phyloP scores from a whole-genome alignment of 2,888 invertebrate species.

The Dryomyza anilis region DNA sequence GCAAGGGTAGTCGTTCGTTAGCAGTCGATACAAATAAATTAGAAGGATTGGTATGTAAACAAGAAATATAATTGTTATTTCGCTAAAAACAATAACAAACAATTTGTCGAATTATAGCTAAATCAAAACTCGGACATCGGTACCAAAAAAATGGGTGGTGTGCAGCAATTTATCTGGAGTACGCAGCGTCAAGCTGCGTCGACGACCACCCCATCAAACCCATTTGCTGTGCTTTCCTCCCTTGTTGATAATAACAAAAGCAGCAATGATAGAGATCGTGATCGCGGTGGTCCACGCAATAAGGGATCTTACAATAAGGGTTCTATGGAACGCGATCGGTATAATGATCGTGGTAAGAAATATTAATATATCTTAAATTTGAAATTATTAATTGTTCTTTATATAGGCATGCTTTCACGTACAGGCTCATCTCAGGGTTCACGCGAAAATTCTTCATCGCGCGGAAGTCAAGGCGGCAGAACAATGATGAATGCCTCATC shows the following conservation, averaged over 20 bases:
- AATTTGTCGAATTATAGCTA: conserved; percentile 4
- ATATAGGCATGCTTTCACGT: conserved; percentile 62
- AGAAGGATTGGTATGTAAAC: conserved; percentile 52
- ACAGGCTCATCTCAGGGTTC: conserved; percentile 67
- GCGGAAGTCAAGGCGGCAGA: conserved; percentile 46
- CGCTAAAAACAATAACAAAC: neutral
- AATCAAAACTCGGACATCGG: conserved; percentile 49
- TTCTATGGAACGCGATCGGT: conserved; percentile 58
- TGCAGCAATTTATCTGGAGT: conserved; percentile 52
- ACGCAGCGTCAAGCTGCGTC: conserved; percentile 41
- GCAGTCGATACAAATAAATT: conserved; percentile 55
- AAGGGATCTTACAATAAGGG: conserved; percentile 57
- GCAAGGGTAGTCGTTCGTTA: conserved; percentile 54
- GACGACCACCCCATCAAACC: conserved; percentile 52
- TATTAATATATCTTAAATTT: neutral
- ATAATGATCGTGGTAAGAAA: conserved; percentile 44
- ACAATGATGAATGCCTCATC: conserved; percentile 47
- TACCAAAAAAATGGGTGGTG: conserved; percentile 55
- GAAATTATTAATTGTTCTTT: neutral
- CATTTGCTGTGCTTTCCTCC: conserved; percentile 54
- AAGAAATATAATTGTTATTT: conserved; percentile 22
- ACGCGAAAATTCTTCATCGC: conserved; percentile 59
- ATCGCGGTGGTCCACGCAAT: conserved; percentile 53
- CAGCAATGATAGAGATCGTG: conserved; percentile 43
- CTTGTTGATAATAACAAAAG: conserved; percentile 47